These are phyloP conservation scores for Agriopis marginaria DNA, from an alignment of 2,888 invertebrate genomes.

Conservation along the genomic window DNA sequence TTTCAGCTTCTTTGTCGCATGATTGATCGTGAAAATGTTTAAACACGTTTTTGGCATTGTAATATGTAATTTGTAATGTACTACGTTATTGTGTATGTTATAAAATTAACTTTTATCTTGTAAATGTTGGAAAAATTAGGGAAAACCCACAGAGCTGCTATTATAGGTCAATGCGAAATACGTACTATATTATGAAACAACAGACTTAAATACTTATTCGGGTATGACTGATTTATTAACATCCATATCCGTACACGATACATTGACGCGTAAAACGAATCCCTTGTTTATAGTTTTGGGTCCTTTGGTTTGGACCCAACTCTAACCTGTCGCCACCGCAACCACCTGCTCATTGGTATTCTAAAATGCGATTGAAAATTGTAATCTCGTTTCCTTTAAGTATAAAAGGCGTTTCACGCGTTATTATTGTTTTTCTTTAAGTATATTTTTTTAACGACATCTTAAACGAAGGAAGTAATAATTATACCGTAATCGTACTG, in stretches of 20 bases:
- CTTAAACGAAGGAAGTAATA: no score
- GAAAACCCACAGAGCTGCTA: no score
- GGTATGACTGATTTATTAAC: constrained; percentile 8
- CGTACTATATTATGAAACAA: no score
- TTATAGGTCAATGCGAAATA: no score
- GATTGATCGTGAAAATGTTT: neutral
- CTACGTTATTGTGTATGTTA: neutral
- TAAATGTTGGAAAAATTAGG: no score
- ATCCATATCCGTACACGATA: constrained; percentile 4
- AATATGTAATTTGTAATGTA: neutral
- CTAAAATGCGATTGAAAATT: neutral
- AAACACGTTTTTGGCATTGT: no score
- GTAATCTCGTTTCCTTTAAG: neutral
- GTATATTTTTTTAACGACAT: no score
- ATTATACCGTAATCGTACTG: no score
- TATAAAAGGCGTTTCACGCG: neutral
- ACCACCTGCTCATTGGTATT: constrained; percentile 12
- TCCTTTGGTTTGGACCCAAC: constrained; percentile 21
- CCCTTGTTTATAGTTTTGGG: constrained; percentile 24
- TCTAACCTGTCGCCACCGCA: constrained; percentile 20
- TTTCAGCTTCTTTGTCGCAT: neutral
- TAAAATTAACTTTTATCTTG: no score
- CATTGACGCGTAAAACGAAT: constrained; percentile 11
- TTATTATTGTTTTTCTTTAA: no score
- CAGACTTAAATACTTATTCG: no score